A percentile compares a stretch with the other conserved stretches of the same genome.
phyloP scores from a whole-genome alignment of 1,140 invertebrate species.

The Drosophila kohkoa region DNA sequence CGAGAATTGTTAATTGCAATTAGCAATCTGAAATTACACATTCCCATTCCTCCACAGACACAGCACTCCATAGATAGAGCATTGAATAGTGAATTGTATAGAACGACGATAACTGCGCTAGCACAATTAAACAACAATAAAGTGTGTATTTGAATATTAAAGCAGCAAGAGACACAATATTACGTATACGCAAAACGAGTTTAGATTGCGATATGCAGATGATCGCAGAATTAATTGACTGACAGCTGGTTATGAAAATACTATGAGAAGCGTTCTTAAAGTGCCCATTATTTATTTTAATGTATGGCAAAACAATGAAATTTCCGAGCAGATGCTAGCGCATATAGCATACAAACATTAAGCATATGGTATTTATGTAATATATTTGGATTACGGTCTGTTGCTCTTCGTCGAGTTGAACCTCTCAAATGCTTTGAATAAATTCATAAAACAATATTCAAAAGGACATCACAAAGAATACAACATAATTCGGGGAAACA shows the following conservation, averaged over 20 bases:
- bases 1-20: conserved; percentile 41
- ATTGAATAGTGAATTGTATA: too few relatives aligned
- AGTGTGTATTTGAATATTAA: neutral
- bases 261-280: neutral
- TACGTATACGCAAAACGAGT: too few relatives aligned
- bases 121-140: neutral
- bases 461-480: conserved; percentile 22
- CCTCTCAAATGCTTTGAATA: conserved; percentile 35
- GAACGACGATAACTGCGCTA: neutral
- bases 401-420: neutral
- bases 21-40: conserved; percentile 42
- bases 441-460: conserved; percentile 29
- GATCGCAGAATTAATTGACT: too few relatives aligned
- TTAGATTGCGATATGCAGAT: too few relatives aligned
- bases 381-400: conserved; percentile 10
- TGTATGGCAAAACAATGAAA: neutral
- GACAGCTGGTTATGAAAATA: too few relatives aligned
- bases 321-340: too few relatives aligned
- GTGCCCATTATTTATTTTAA: neutral
- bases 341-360: neutral
- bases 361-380: neutral
- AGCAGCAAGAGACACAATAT: neutral
- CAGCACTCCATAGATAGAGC: neutral
- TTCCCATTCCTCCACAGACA: neutral
- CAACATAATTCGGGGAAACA: conserved; percentile 15